Evolutionary conservation across 1,140 invertebrate species (phyloP).

Genomic region (Hyles euphorbiae): DNA sequence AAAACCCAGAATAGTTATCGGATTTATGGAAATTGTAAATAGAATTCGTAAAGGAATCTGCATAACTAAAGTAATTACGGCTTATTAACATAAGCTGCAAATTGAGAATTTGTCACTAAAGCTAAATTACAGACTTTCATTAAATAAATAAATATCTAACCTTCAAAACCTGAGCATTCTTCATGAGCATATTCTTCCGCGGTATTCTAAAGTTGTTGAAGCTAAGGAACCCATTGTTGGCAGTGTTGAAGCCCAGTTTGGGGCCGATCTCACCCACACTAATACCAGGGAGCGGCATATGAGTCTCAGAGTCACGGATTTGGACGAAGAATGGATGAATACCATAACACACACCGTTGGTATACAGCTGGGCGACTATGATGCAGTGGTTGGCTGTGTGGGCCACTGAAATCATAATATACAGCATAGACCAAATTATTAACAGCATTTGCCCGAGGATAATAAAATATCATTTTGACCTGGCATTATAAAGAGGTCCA

Average conservation of each 20-base stretch:
- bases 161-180: slow-evolving; percentile 87
- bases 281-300: slow-evolving; percentile 88
- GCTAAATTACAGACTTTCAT: too few species aligned
- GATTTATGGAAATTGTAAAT: too few species aligned
- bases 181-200: slow-evolving; percentile 93
- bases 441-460: background rate
- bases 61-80: too few species aligned
- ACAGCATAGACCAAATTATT: slow-evolving; percentile 4
- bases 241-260: slow-evolving; percentile 90
- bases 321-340: slow-evolving; percentile 95
- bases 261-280: slow-evolving; percentile 94
- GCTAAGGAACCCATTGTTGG: slow-evolving; percentile 92
- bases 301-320: slow-evolving; percentile 88
- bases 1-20: too few species aligned
- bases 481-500: background rate
- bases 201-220: slow-evolving; percentile 91
- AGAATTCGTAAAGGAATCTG: too few species aligned
- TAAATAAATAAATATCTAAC: slow-evolving; percentile 35
- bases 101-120: background rate
- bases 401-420: slow-evolving; percentile 80
- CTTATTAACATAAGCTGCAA: too few species aligned
- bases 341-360: slow-evolving; percentile 86
- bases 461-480: background rate
- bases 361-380: slow-evolving; percentile 90
- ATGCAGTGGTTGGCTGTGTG: slow-evolving; percentile 93